Conservation (phyloP, 2,888 invertebrate genomes). For the Leptinotarsa rubiginosa region DNA sequence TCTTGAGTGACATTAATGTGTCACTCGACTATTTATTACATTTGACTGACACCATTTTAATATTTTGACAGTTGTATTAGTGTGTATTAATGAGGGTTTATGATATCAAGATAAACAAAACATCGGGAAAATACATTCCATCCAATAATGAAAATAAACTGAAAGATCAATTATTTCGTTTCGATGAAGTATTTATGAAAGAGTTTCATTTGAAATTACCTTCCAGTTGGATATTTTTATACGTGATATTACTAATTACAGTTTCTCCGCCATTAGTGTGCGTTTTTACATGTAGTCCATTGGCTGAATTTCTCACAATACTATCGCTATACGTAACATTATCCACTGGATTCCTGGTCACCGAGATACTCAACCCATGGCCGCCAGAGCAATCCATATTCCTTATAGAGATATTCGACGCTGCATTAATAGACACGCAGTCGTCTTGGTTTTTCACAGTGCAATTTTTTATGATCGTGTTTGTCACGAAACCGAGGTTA, state of each 20-base stretch:
- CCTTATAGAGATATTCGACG: slow-evolving; percentile 33
- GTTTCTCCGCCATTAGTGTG: slow-evolving; percentile 13
- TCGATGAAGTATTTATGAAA: too few species aligned
- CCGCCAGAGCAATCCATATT: slow-evolving; percentile 41
- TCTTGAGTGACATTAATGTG: too few species aligned
- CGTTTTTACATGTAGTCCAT: slow-evolving; percentile 15
- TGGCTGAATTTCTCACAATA: not conserved
- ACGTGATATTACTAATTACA: slow-evolving; percentile 5
- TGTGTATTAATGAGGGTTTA: too few species aligned
- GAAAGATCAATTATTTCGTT: too few species aligned
- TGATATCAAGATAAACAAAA: too few species aligned
- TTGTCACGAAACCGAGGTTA: slow-evolving; percentile 30
- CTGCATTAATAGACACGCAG: slow-evolving; percentile 43
- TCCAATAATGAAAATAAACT: too few species aligned
- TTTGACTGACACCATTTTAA: too few species aligned
- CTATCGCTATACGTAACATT: slow-evolving; percentile 13
- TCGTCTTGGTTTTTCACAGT: slow-evolving; percentile 46
- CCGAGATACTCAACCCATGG: slow-evolving; percentile 45
- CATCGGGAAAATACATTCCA: too few species aligned
- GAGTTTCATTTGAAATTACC: not conserved
- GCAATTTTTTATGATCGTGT: slow-evolving; percentile 34
- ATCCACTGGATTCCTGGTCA: slow-evolving; percentile 9
- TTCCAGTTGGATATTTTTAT: slow-evolving; percentile 8
- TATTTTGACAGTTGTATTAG: too few species aligned
- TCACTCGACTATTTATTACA: too few species aligned